These are phyloP conservation scores for Tachyglossus aculeatus DNA, from an alignment of 2,797 vertebrate genomes.

Conservation along the genomic window DNA sequence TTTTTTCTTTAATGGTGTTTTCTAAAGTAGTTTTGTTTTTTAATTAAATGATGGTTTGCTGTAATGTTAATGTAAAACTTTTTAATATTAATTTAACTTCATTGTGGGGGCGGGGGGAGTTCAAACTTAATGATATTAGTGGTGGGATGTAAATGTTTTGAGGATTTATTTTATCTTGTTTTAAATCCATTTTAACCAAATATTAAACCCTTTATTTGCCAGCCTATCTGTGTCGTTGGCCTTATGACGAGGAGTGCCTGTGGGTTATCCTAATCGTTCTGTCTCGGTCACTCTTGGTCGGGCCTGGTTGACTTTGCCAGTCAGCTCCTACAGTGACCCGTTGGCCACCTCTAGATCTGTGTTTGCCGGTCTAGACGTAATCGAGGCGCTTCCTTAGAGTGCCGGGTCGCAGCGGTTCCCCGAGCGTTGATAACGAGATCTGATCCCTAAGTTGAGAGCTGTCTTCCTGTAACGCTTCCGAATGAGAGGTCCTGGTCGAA, in stretches of 20 bases:
- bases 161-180: conserved; percentile 80
- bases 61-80: conserved; percentile 50
- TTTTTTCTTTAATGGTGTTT: conserved; percentile 45
- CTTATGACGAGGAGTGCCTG: conserved; percentile 95
- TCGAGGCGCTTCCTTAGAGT: conserved; percentile 82
- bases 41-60: conserved; percentile 58
- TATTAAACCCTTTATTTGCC: conserved; percentile 99
- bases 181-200: conserved; percentile 95
- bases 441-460: conserved; percentile 87
- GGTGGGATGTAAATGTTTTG: conserved; percentile 71
- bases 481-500: conserved; percentile 90
- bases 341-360: conserved; percentile 86
- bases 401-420: conserved; percentile 82
- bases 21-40: conserved; percentile 58
- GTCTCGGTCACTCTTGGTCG: conserved; percentile 99
- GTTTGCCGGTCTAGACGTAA: conserved; percentile 85
- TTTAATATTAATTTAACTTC: conserved; percentile 55
- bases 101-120: conserved; percentile 68
- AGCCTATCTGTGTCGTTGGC: conserved; percentile 99
- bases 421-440: conserved; percentile 82
- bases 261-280: conserved; percentile 93
- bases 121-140: conserved; percentile 62
- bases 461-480: conserved; percentile 90
- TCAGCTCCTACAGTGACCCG: conserved; percentile 86
- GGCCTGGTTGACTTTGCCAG: conserved; percentile 94